Percentiles rank a stretch among this genome's conserved stretches.
Evolutionary conservation across 2,797 vertebrate species (phyloP).

Genomic region (Amblyopsis hoosieri): DNA sequence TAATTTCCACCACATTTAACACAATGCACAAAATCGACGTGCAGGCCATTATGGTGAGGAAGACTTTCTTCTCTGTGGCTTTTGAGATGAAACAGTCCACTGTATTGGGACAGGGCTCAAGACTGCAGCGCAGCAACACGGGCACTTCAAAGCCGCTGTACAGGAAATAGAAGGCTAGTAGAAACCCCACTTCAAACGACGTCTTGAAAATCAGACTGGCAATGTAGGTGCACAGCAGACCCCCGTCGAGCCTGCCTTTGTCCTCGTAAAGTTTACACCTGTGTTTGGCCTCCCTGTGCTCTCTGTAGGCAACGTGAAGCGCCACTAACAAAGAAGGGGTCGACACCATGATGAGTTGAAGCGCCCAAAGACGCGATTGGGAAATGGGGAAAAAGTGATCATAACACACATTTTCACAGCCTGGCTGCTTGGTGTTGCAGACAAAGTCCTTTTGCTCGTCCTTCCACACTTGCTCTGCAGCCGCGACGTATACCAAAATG

Average conservation of each 20-base stretch:
- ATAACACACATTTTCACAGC: slow-evolving; percentile 89
- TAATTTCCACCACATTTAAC: slow-evolving; percentile 82
- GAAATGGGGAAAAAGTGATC: slow-evolving; percentile 90
- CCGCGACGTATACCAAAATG: slow-evolving; percentile 84
- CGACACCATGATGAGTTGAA: slow-evolving; percentile 90
- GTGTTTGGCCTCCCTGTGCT: slow-evolving; percentile 79
- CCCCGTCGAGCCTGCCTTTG: slow-evolving; percentile 78
- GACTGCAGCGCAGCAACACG: slow-evolving; percentile 75
- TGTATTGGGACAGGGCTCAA: slow-evolving; percentile 83
- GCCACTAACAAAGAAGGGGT: slow-evolving; percentile 87
- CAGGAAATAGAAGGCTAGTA: slow-evolving; percentile 84
- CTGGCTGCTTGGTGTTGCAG: slow-evolving; percentile 86
- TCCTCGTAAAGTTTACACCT: slow-evolving; percentile 75
- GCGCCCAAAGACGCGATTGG: slow-evolving; percentile 86
- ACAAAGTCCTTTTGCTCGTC: slow-evolving; percentile 85
- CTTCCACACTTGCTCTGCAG: slow-evolving; percentile 89
- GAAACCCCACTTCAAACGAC: slow-evolving; percentile 81
- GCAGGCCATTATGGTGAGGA: slow-evolving; percentile 83
- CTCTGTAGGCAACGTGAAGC: slow-evolving; percentile 85
- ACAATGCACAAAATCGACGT: slow-evolving; percentile 83
- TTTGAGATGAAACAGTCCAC: slow-evolving; percentile 86
- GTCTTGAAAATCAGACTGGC: slow-evolving; percentile 85
- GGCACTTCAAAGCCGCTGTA: slow-evolving; percentile 85
- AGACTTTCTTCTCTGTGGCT: slow-evolving; percentile 88
- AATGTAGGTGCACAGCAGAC: slow-evolving; percentile 84